A percentile compares a stretch with the other conserved stretches of the same genome.
These are phyloP conservation scores for Erpetoichthys calabaricus DNA, from an alignment of 2,797 vertebrate species.

Conservation along the genomic window DNA sequence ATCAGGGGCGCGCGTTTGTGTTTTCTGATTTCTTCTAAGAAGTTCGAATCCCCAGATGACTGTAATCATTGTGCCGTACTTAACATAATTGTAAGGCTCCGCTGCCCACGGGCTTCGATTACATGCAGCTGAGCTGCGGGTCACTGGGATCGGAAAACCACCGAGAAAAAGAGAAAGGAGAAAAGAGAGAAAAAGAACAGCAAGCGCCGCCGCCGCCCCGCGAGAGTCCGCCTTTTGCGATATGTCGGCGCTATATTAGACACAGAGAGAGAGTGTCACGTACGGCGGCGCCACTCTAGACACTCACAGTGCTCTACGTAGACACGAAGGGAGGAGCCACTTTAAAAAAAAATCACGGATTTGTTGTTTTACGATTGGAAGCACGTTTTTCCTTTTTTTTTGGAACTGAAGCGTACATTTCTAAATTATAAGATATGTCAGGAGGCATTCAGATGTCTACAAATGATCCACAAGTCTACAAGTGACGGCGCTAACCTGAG, in stretches of 20 bases:
- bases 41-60: constrained; percentile 24
- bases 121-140: constrained; percentile 15
- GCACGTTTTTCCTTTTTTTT: constrained; percentile 13
- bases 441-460: too few relatives aligned
- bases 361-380: constrained; percentile 9
- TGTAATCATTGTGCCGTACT: constrained; percentile 20
- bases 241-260: too few relatives aligned
- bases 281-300: constrained; percentile 15
- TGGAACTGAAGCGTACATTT: too few relatives aligned
- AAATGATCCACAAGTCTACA: too few relatives aligned
- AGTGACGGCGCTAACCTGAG: too few relatives aligned
- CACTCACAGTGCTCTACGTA: constrained; percentile 24
- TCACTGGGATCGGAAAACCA: constrained; percentile 24
- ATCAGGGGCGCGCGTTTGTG: constrained; percentile 20
- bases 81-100: constrained; percentile 21
- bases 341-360: constrained; percentile 15
- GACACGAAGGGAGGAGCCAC: constrained; percentile 15
- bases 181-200: constrained; percentile 29
- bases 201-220: constrained; percentile 17
- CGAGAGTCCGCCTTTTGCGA: too few relatives aligned
- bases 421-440: too few relatives aligned
- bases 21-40: constrained; percentile 25
- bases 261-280: constrained; percentile 11
- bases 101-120: constrained; percentile 18
- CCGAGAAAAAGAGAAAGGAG: constrained; percentile 28